phyloP scores from a whole-genome alignment of 2,113 vertebrate species.

The Myocastor coypus region DNA sequence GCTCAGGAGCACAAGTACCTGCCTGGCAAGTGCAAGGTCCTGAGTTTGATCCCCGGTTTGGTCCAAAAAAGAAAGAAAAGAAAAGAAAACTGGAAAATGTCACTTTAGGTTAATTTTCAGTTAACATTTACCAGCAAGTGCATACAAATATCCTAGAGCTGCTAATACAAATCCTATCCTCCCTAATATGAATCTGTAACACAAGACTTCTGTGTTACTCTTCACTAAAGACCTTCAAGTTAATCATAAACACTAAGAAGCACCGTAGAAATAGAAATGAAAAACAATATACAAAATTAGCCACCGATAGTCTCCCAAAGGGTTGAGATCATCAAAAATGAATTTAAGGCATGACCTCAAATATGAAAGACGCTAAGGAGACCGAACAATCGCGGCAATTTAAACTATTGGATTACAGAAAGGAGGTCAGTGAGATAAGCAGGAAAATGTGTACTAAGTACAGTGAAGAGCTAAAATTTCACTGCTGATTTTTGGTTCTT shows the following conservation, averaged over 20 bases:
- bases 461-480: neutral
- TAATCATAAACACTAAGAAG: slow-evolving; percentile 16
- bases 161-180: neutral
- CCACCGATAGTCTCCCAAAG: neutral
- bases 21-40: too few relatives aligned
- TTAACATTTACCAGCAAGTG: neutral
- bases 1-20: too few relatives aligned
- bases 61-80: too few relatives aligned
- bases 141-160: neutral
- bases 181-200: neutral
- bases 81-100: neutral
- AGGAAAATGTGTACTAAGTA: neutral
- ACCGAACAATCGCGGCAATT: neutral
- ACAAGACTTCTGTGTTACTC: neutral
- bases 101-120: neutral
- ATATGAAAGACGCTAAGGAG: neutral
- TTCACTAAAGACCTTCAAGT: neutral
- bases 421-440: neutral
- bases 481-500: neutral
- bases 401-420: neutral
- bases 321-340: neutral
- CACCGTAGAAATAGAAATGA: neutral
- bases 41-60: too few relatives aligned
- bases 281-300: neutral
- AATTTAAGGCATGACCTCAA: neutral